Percentiles rank a stretch among this genome's conserved stretches.
Evolutionary conservation across 2,797 vertebrate genomes (phyloP).

Genomic region (Rhinichthys osculus): DNA sequence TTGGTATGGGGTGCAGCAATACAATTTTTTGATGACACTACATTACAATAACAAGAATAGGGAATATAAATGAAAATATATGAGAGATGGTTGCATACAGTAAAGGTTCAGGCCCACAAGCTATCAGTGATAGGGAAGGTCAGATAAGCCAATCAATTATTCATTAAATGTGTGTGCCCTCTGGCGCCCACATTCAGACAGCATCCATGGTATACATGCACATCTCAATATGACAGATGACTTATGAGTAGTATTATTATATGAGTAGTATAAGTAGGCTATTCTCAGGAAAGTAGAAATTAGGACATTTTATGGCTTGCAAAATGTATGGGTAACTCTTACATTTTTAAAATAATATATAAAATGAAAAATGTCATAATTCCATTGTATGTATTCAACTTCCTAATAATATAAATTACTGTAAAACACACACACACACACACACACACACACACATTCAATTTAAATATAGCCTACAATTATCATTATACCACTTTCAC

Average conservation of each 20-base stretch:
- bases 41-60: background rate
- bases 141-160: slow-evolving; percentile 39
- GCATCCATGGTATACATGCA: background rate
- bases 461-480: background rate
- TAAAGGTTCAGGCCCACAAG: slow-evolving; percentile 9
- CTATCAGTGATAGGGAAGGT: slow-evolving; percentile 18
- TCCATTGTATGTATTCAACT: background rate
- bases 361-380: background rate
- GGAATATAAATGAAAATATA: background rate
- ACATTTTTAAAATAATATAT: background rate
- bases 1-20: background rate
- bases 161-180: slow-evolving; percentile 39
- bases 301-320: background rate
- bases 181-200: slow-evolving; percentile 14
- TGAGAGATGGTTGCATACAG: background rate
- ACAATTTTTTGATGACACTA: background rate
- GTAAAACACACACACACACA: background rate
- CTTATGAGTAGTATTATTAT: background rate
- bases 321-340: background rate
- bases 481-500: background rate
- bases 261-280: background rate
- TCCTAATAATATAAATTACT: background rate
- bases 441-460: no score
- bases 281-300: background rate
- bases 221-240: background rate